Conservation (phyloP, 2,797 vertebrate genomes). For the Saxicola maurus region DNA sequence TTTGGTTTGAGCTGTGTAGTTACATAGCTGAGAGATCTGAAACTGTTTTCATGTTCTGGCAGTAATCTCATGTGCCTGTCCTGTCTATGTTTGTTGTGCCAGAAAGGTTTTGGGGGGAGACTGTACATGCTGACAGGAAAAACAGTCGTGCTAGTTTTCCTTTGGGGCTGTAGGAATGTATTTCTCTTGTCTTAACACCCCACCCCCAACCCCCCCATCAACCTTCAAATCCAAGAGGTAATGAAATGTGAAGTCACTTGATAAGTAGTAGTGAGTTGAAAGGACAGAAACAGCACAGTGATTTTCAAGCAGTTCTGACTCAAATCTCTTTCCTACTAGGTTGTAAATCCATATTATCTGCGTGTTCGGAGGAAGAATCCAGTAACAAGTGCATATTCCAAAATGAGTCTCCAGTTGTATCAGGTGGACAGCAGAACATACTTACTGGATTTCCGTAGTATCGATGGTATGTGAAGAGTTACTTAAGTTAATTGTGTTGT, state of each 20-base stretch:
- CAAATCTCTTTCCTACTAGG: constrained; percentile 68
- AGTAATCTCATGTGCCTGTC: not conserved
- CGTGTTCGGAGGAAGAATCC: constrained; percentile 95
- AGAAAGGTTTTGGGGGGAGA: not conserved
- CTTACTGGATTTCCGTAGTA: constrained; percentile 96
- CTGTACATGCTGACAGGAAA: not conserved
- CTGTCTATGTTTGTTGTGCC: not conserved
- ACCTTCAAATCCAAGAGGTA: not conserved
- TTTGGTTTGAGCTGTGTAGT: not conserved
- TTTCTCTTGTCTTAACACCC: not conserved
- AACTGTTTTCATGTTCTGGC: not conserved
- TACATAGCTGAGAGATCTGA: not conserved
- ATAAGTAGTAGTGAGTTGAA: not conserved
- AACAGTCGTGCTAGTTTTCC: not conserved
- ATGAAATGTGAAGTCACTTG: not conserved
- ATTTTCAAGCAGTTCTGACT: not conserved
- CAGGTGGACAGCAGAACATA: constrained; percentile 98
- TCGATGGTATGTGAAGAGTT: constrained; percentile 84
- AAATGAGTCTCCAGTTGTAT: constrained; percentile 98
- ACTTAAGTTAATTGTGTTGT: not conserved
- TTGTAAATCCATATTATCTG: constrained; percentile 95
- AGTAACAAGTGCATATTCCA: constrained; percentile 90
- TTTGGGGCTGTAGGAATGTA: not conserved
- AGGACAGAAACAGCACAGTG: not conserved
- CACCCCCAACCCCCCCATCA: accelerated